A percentile compares a stretch with the other conserved stretches of the same genome.
Conservation (phyloP, 2,113 vertebrate genomes). For the Tretioscincus oriximinensis region DNA sequence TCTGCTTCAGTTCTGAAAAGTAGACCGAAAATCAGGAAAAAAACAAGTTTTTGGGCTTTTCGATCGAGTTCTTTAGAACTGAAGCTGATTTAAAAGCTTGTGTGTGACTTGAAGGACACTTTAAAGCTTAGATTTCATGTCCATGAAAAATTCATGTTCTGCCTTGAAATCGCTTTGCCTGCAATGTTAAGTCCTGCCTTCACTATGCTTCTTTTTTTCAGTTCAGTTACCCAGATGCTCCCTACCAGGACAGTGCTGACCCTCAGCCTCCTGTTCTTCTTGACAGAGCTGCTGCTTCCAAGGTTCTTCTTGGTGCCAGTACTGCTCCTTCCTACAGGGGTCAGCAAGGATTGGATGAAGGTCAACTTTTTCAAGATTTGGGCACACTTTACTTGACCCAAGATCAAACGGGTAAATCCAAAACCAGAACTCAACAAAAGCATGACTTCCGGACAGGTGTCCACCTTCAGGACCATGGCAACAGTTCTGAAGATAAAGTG, state of each 20-base stretch:
- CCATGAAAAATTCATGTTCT: not conserved
- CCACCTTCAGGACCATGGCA: constrained; percentile 49
- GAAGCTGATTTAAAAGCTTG: no score
- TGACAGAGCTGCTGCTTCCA: constrained; percentile 57
- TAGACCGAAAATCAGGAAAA: no score
- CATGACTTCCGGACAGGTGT: constrained; percentile 64
- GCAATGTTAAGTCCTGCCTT: not conserved
- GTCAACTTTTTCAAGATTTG: constrained; percentile 85
- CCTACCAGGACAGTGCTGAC: constrained; percentile 44
- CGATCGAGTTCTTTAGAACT: no score
- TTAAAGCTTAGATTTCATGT: not conserved
- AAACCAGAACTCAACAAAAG: constrained; percentile 67
- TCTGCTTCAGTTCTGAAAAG: no score
- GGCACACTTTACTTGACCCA: constrained; percentile 82
- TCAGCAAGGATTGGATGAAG: constrained; percentile 75
- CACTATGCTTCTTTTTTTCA: constrained; percentile 60
- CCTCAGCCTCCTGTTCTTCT: constrained; percentile 63
- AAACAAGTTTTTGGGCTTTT: no score
- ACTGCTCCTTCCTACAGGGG: constrained; percentile 74
- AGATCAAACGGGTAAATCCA: constrained; percentile 66
- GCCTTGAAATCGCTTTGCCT: not conserved
- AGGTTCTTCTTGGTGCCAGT: constrained; percentile 65
- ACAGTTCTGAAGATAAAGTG: constrained; percentile 1
- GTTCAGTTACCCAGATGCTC: constrained; percentile 67
- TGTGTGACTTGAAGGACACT: not conserved